Evolutionary conservation across 1,140 invertebrate genomes (phyloP).

Genomic region (Babylonia areolata): DNA sequence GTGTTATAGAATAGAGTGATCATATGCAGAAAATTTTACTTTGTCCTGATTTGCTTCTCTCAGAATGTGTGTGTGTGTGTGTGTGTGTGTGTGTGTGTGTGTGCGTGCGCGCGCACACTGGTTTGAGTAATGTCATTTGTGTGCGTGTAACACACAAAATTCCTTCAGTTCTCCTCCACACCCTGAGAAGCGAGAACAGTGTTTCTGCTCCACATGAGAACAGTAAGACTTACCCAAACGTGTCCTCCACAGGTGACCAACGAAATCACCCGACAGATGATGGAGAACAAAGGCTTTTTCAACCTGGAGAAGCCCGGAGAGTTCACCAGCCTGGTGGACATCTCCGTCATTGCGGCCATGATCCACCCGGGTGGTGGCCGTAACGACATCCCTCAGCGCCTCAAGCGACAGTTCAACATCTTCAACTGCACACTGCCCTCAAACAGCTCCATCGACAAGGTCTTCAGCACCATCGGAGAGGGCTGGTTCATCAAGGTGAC

Average conservation of each 20-base stretch:
- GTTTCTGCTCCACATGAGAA: no score
- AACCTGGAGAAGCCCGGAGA: slow-evolving; percentile 98
- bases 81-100: no score
- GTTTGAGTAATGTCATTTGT: no score
- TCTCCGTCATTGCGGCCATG: slow-evolving; percentile 96
- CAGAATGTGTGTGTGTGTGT: no score
- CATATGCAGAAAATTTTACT: no score
- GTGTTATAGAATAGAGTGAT: no score
- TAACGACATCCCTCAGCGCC: slow-evolving; percentile 94
- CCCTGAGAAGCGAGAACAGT: no score
- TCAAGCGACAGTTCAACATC: slow-evolving; percentile 95
- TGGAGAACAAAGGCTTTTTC: slow-evolving; percentile 98
- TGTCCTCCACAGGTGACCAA: slow-evolving; percentile 82
- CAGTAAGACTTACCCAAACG: no score
- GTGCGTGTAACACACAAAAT: no score
- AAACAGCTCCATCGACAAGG: slow-evolving; percentile 89
- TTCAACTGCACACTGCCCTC: slow-evolving; percentile 97
- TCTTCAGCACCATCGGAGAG: slow-evolving; percentile 81
- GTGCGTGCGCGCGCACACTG: no score
- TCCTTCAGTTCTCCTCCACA: no score
- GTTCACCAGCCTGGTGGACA: slow-evolving; percentile 92
- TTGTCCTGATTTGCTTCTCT: no score
- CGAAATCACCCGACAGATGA: slow-evolving; percentile 96
- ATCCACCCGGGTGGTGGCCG: slow-evolving; percentile 89
- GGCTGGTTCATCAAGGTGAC: slow-evolving; percentile 73